Conservation (phyloP, 30 jellyfish, hydroid and myxozoan species). For the Cassiopea xamachana region DNA sequence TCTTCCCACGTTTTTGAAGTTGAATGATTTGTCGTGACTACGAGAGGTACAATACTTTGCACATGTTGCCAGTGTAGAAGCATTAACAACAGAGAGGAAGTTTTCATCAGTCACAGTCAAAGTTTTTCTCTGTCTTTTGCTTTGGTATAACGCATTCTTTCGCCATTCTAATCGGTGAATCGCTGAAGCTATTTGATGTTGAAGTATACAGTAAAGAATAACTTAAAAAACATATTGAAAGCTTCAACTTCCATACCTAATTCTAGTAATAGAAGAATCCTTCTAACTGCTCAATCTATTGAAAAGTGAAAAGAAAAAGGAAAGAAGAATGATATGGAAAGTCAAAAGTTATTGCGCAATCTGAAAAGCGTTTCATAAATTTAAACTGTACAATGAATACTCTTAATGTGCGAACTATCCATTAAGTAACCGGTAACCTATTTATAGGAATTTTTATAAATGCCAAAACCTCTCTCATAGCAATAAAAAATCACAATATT, state of each 20-base stretch:
- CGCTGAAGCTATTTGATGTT: background rate
- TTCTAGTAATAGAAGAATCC: too few relatives aligned
- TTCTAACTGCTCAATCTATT: too few relatives aligned
- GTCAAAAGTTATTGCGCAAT: too few relatives aligned
- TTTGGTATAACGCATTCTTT: slow-evolving; percentile 6
- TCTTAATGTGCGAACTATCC: too few relatives aligned
- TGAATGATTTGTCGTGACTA: slow-evolving; percentile 9
- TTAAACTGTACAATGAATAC: too few relatives aligned
- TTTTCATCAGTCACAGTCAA: background rate
- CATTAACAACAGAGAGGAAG: background rate
- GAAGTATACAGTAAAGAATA: background rate
- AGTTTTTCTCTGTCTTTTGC: slow-evolving; percentile 3
- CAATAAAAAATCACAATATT: too few relatives aligned
- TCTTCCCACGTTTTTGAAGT: slow-evolving; percentile 19
- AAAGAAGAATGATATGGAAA: too few relatives aligned
- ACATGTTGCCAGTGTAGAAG: background rate
- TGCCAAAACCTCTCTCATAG: too few relatives aligned
- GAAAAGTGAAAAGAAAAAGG: too few relatives aligned
- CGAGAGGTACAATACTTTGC: slow-evolving; percentile 29
- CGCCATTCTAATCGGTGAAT: slow-evolving; percentile 40
- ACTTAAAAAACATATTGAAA: background rate
- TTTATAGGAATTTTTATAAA: too few relatives aligned
- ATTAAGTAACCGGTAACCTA: too few relatives aligned
- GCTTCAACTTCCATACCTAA: background rate
- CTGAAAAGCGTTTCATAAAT: too few relatives aligned